phyloP scores from a whole-genome alignment of 2,888 invertebrate genomes.

The Tipula confusa region DNA sequence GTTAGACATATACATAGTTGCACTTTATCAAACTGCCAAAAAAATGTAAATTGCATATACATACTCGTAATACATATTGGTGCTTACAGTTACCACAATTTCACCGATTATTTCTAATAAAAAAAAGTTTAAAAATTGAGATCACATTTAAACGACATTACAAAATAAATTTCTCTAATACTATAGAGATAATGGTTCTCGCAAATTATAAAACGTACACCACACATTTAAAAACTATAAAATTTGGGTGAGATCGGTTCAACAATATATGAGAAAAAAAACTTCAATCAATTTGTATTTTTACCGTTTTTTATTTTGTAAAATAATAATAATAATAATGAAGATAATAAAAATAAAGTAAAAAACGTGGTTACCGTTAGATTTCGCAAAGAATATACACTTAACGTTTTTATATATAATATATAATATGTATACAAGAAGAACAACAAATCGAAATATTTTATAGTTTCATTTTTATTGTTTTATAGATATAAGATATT shows the following conservation, averaged over 20 bases:
- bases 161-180: not conserved
- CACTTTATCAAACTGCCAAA: not conserved
- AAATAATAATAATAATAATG: not conserved
- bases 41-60: not conserved
- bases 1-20: not conserved
- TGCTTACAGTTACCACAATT: not conserved
- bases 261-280: not conserved
- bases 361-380: not conserved
- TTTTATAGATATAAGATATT: not conserved
- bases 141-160: not conserved
- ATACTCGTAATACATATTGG: not conserved
- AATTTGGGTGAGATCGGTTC: not conserved
- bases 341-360: not conserved
- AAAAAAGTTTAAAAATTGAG: not conserved
- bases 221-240: not conserved
- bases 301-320: not conserved
- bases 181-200: not conserved
- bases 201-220: not conserved
- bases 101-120: not conserved
- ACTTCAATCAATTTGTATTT: not conserved
- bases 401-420: not conserved
- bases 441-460: not conserved
- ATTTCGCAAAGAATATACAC: not conserved
- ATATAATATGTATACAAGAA: not conserved
- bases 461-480: not conserved